A percentile compares a stretch with the other conserved stretches of the same genome.
Evolutionary conservation across 2,113 vertebrate species (phyloP).

Genomic region (Megaceryle torquata): DNA sequence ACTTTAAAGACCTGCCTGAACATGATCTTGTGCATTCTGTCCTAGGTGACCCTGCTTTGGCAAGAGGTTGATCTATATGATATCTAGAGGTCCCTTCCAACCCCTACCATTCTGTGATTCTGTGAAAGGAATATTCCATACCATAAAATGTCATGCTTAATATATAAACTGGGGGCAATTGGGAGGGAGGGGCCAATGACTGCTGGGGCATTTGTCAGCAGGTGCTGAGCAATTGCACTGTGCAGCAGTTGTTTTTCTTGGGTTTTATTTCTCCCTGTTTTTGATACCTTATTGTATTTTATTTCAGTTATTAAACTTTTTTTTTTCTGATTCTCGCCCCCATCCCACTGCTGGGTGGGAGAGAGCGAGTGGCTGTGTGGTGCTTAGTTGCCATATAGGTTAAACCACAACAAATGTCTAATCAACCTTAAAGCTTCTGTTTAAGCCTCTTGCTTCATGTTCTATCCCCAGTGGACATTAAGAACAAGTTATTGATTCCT

Average conservation of each 20-base stretch:
- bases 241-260: not conserved
- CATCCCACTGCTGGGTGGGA: not conserved
- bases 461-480: not conserved
- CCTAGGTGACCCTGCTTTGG: too few species aligned
- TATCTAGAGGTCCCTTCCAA: too few species aligned
- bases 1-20: too few species aligned
- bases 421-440: not conserved
- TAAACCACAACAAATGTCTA: not conserved
- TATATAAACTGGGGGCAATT: not conserved
- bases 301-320: not conserved
- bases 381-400: not conserved
- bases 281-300: not conserved
- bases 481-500: not conserved
- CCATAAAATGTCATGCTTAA: not conserved
- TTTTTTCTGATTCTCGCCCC: not conserved
- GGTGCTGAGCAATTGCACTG: not conserved
- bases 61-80: too few species aligned
- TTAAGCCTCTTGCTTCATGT: slow-evolving; percentile 25
- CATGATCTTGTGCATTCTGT: too few species aligned
- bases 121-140: not conserved
- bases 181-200: not conserved
- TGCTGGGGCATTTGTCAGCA: not conserved
- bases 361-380: not conserved
- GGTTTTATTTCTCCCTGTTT: not conserved
- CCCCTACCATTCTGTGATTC: too few species aligned